These are phyloP conservation scores for Oryzias dopingdopingensis DNA, from an alignment of 2,797 vertebrate species.

Conservation along the genomic window DNA sequence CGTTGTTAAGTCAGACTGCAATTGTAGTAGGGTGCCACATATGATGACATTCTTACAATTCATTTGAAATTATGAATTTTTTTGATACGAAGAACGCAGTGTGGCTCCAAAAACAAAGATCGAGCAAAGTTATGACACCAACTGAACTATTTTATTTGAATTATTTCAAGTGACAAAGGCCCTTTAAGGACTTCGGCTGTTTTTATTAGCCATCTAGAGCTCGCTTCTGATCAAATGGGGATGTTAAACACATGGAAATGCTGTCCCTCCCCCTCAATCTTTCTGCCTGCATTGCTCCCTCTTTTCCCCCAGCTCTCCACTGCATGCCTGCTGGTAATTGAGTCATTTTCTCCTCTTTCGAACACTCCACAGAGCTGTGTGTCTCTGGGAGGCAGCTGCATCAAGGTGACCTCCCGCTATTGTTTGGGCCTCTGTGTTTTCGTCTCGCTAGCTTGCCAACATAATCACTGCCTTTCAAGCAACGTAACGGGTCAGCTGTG, in stretches of 20 bases:
- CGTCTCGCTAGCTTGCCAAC: slow-evolving; percentile 56
- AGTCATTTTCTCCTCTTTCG: slow-evolving; percentile 70
- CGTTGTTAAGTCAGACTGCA: too few species aligned
- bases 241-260: slow-evolving; percentile 18
- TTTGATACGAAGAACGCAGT: too few species aligned
- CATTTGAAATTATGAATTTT: too few species aligned
- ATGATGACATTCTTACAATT: too few species aligned
- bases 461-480: slow-evolving; percentile 65
- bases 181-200: too few species aligned
- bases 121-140: too few species aligned
- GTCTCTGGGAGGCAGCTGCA: slow-evolving; percentile 65
- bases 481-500: slow-evolving; percentile 55
- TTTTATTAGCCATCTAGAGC: too few species aligned
- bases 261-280: neutral
- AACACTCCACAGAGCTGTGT: slow-evolving; percentile 11
- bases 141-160: too few species aligned
- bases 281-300: slow-evolving; percentile 5
- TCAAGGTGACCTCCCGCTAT: slow-evolving; percentile 77
- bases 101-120: too few species aligned
- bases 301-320: slow-evolving; percentile 23
- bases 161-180: too few species aligned
- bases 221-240: neutral
- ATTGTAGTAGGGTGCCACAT: too few species aligned
- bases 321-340: slow-evolving; percentile 62
- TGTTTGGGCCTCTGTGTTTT: slow-evolving; percentile 67